Evolutionary conservation across 92 coral and sea anemone genomes (phyloP), one percentile per base, ranked within the genome.

Genomic region (Siderastrea radians): DNA sequence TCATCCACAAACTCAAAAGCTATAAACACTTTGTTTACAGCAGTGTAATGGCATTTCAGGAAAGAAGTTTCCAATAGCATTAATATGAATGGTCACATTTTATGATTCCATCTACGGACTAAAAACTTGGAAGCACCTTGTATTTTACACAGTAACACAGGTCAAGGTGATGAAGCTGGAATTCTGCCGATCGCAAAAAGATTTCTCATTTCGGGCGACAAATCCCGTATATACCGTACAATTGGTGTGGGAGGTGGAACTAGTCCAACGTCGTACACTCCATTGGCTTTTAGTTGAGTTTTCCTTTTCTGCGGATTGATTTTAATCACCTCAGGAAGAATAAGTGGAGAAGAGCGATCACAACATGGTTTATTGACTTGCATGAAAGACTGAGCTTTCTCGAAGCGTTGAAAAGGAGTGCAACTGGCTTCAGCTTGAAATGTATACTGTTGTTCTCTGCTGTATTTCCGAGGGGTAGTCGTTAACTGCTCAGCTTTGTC

Each of bases 251-350:
- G 87, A 14, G 92, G 92, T 13, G 92, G 90, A 12, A 15, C 90
- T 2, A 48, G 64, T 17, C 68, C 75, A 59, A 16, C 58, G 11
- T 46, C 78, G 19, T 83, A 6, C 44, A 59, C 13, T 26, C 12
- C 9, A 38, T 43, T 12, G 49, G 0, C 7, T 51, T 54, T 87
- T 16, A 49, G 14, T n/a, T 5, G 55, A n/a, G 71, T 51, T 1
- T 17, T 74, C 68, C 73, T 93, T 62, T 68, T 85, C 69, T 72
- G 79, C n/a, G 96, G 94, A 38, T 88, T 88, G 16, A 93, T 84
- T 72, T 93, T 93, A 3, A 72, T 86, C 4, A 93, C 89, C 9
- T 88, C 89, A 3, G 95, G 96, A 61, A 70, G 78, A 68, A 89
- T 78, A n/a, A 50, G 52, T 10, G 84, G 63, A 3, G 84, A 16